Percentiles rank a stretch among this genome's conserved stretches.
Conservation (phyloP, 2,113 vertebrate genomes). For the Bubo blakistoni region DNA sequence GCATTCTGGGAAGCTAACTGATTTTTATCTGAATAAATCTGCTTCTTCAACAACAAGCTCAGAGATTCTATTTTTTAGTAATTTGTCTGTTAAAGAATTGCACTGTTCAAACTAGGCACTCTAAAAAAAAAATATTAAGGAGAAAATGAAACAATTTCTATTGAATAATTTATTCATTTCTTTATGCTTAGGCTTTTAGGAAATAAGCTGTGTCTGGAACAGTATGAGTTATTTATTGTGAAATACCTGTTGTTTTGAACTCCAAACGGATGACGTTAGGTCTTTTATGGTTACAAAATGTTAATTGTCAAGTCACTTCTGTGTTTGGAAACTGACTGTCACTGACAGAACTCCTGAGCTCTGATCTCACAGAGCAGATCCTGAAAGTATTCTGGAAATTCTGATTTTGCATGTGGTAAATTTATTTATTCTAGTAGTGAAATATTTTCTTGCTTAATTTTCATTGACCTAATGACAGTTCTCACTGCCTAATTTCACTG, state of each 20-base stretch:
- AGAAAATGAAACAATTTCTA: slow-evolving; percentile 6
- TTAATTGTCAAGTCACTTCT: neutral
- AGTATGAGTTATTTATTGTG: neutral
- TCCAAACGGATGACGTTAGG: neutral
- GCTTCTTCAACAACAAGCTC: neutral
- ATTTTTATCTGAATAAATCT: slow-evolving; percentile 50
- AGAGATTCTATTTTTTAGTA: neutral
- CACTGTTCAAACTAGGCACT: neutral
- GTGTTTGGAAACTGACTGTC: neutral
- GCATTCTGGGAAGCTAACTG: slow-evolving; percentile 24
- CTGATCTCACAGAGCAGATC: neutral
- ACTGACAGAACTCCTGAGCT: slow-evolving; percentile 1
- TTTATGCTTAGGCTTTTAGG: neutral
- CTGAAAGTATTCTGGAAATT: slow-evolving; percentile 13
- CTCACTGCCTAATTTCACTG: slow-evolving; percentile 2
- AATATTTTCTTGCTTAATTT: slow-evolving; percentile 33
- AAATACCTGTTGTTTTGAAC: neutral
- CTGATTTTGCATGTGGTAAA: neutral
- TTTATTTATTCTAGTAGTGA: slow-evolving; percentile 24
- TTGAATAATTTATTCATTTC: neutral
- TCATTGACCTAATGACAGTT: slow-evolving; percentile 16
- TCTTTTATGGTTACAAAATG: slow-evolving; percentile 8
- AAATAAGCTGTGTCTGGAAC: neutral
- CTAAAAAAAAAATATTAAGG: neutral
- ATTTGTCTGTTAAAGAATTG: neutral